These are phyloP conservation scores for Butorides virescens DNA, from an alignment of 2,113 vertebrate genomes.

Conservation along the genomic window DNA sequence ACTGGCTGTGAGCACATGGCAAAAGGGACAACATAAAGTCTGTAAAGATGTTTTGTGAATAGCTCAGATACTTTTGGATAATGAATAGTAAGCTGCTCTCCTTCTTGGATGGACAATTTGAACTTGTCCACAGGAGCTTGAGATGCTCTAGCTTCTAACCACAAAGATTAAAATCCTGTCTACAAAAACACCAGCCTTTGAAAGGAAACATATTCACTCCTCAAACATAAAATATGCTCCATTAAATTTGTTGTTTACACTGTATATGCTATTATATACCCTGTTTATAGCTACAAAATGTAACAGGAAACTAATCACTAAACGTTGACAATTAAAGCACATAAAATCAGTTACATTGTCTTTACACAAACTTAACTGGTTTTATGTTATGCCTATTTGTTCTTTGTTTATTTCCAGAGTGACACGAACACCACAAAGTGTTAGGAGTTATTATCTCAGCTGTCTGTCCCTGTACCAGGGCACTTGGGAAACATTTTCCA, in stretches of 20 bases:
- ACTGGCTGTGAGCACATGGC: not conserved
- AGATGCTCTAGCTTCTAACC: not conserved
- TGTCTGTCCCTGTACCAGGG: not conserved
- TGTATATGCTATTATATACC: not conserved
- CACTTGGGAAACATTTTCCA: not conserved
- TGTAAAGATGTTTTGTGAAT: not conserved
- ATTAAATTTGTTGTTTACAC: not conserved
- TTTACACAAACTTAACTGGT: not conserved
- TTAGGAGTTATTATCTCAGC: not conserved
- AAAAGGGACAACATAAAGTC: not conserved
- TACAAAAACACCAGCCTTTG: not conserved
- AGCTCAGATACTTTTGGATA: not conserved
- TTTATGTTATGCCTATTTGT: not conserved
- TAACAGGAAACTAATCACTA: not conserved
- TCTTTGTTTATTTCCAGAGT: not conserved
- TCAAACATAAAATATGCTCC: not conserved
- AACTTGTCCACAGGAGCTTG: not conserved
- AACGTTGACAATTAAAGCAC: not conserved
- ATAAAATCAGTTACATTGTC: not conserved
- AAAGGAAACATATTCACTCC: not conserved
- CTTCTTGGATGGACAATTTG: not conserved
- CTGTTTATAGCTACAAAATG: not conserved
- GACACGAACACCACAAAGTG: not conserved
- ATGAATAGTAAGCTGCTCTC: not conserved
- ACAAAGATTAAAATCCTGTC: not conserved